These are phyloP conservation scores for Noctilio leporinus DNA, from an alignment of 2,113 vertebrate species.

Conservation along the genomic window DNA sequence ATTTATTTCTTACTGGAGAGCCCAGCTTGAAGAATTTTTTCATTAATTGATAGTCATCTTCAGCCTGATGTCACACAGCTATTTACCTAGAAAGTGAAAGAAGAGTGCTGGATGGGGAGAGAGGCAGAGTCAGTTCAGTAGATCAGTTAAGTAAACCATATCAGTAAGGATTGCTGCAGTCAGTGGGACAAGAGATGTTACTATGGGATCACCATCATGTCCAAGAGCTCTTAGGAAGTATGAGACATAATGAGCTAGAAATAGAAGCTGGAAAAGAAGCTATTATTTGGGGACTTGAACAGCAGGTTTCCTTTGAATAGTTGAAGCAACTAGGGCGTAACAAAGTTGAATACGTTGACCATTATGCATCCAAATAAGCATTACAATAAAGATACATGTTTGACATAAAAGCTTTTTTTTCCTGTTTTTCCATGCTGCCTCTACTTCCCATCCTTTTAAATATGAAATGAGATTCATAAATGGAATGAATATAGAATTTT, in stretches of 20 bases:
- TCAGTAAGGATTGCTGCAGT: background rate
- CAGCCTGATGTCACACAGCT: background rate
- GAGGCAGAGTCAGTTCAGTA: background rate
- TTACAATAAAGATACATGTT: slow-evolving; percentile 7
- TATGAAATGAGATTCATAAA: slow-evolving; percentile 1
- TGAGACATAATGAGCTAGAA: background rate
- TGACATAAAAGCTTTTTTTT: background rate
- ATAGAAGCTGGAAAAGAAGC: background rate
- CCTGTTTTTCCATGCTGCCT: background rate
- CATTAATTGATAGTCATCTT: background rate
- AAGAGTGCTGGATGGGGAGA: background rate
- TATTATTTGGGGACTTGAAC: background rate
- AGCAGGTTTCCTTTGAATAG: background rate
- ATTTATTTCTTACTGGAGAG: background rate
- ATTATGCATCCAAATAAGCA: background rate
- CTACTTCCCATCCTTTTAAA: background rate
- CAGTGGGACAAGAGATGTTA: background rate
- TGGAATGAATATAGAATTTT: background rate
- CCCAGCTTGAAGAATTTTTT: background rate
- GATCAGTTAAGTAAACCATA: background rate
- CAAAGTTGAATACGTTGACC: background rate
- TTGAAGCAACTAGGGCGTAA: background rate
- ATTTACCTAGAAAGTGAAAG: background rate
- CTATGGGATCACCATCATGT: background rate
- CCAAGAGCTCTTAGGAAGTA: background rate